phyloP scores from a whole-genome alignment of 2,888 invertebrate genomes.

The Abrostola triplasia region DNA sequence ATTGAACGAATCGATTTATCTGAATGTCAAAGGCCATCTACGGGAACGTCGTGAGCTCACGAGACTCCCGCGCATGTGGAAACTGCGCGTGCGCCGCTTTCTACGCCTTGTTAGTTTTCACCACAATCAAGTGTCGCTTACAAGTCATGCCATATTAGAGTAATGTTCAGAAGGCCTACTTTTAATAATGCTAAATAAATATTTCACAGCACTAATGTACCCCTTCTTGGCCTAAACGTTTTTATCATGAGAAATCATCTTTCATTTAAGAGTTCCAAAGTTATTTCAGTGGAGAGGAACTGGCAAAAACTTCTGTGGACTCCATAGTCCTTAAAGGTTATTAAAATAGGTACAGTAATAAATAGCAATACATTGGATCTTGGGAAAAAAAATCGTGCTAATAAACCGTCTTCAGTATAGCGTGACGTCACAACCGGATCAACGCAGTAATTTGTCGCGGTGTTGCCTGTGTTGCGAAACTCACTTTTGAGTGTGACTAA shows the following conservation, averaged over 20 bases:
- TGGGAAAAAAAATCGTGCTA: too few relatives aligned
- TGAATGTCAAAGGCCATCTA: constrained; percentile 18
- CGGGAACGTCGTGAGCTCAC: constrained; percentile 23
- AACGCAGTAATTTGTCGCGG: constrained; percentile 22
- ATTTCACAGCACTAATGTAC: too few relatives aligned
- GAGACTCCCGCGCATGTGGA: constrained; percentile 33
- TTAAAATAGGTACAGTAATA: too few relatives aligned
- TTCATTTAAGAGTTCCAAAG: too few relatives aligned
- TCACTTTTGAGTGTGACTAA: constrained; percentile 13
- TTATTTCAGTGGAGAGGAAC: too few relatives aligned
- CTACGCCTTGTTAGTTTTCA: constrained; percentile 58
- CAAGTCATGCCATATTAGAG: constrained; percentile 6
- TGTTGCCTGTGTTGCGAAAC: constrained; percentile 13
- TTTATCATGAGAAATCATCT: too few relatives aligned
- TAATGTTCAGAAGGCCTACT: constrained; percentile 3
- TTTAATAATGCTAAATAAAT: too few relatives aligned
- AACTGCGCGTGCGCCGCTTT: constrained; percentile 51
- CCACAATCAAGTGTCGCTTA: constrained; percentile 38
- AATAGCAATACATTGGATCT: too few relatives aligned
- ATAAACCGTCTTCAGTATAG: constrained; percentile 15
- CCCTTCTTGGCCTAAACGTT: too few relatives aligned
- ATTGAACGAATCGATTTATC: constrained; percentile 3
- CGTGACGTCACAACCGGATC: neutral
- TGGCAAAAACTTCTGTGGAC: too few relatives aligned
- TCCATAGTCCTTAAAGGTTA: too few relatives aligned